A percentile compares a stretch with the other conserved stretches of the same genome.
These are phyloP conservation scores for Drosophila eugracilis DNA, from an alignment of 1,140 invertebrate genomes.

Conservation along the genomic window DNA sequence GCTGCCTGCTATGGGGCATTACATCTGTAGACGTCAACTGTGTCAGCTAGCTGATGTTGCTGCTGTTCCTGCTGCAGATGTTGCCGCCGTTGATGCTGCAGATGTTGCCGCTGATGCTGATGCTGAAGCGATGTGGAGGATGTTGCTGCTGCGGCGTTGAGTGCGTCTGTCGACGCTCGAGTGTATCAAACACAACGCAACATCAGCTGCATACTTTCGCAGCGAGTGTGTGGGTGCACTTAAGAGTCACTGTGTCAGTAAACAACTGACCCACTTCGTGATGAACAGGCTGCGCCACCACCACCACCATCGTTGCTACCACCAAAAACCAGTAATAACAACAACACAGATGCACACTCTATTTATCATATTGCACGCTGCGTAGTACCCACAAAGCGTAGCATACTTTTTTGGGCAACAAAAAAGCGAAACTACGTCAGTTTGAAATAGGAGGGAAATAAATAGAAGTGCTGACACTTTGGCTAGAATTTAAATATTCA, in stretches of 20 bases:
- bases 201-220: slow-evolving; percentile 61
- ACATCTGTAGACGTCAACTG: slow-evolving; percentile 78
- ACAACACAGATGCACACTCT: slow-evolving; percentile 35
- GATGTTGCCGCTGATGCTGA: slow-evolving; percentile 14
- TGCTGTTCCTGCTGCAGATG: slow-evolving; percentile 37
- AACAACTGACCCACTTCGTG: slow-evolving; percentile 79
- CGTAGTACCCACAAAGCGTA: slow-evolving; percentile 43
- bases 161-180: slow-evolving; percentile 78
- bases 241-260: slow-evolving; percentile 81
- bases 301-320: slow-evolving; percentile 27
- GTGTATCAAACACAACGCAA: slow-evolving; percentile 76
- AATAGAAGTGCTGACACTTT: slow-evolving; percentile 15
- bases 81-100: slow-evolving; percentile 23
- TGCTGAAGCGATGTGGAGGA: slow-evolving; percentile 18
- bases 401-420: slow-evolving; percentile 48
- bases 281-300: slow-evolving; percentile 58
- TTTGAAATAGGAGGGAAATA: slow-evolving; percentile 18
- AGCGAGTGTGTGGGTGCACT: slow-evolving; percentile 56
- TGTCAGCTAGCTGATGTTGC: slow-evolving; percentile 57
- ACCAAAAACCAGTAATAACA: slow-evolving; percentile 7
- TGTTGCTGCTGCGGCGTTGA: slow-evolving; percentile 57
- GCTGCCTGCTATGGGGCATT: slow-evolving; percentile 62
- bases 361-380: slow-evolving; percentile 52
- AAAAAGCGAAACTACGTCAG: not conserved
- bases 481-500: not conserved